These are phyloP conservation scores for Gymnobelideus leadbeateri DNA, from an alignment of 2,113 vertebrate genomes.

Conservation along the genomic window DNA sequence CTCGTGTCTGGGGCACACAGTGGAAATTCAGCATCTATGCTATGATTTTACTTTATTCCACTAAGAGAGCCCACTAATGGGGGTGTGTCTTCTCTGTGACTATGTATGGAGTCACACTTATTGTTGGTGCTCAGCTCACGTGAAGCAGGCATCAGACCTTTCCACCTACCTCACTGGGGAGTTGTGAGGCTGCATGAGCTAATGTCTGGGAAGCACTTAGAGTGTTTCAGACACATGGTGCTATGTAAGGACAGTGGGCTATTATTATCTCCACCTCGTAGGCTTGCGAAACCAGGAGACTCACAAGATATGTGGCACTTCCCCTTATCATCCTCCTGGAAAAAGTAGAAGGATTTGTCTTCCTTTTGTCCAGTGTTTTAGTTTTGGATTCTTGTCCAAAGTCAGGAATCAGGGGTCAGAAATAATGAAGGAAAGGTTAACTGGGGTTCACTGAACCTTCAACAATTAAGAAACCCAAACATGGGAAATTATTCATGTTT, in stretches of 20 bases:
- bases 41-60: neutral
- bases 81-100: neutral
- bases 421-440: slow-evolving; percentile 66
- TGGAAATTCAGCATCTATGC: neutral
- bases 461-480: slow-evolving; percentile 59
- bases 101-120: neutral
- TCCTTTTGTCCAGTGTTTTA: slow-evolving; percentile 29
- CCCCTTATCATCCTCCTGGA: slow-evolving; percentile 19
- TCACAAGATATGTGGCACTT: slow-evolving; percentile 36
- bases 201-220: slow-evolving; percentile 56
- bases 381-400: slow-evolving; percentile 39
- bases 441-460: slow-evolving; percentile 30
- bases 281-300: slow-evolving; percentile 44
- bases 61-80: neutral
- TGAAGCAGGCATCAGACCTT: neutral
- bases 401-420: slow-evolving; percentile 60
- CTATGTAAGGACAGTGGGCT: neutral
- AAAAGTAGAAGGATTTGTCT: slow-evolving; percentile 10
- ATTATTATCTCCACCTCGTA: slow-evolving; percentile 18
- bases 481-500: slow-evolving; percentile 51
- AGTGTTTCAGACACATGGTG: neutral
- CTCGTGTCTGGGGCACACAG: neutral
- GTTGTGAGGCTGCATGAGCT: slow-evolving; percentile 31
- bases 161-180: slow-evolving; percentile 38
- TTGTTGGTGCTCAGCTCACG: neutral